These are phyloP conservation scores for Sebastes variabilis DNA, from an alignment of 2,797 vertebrate genomes.

Conservation along the genomic window DNA sequence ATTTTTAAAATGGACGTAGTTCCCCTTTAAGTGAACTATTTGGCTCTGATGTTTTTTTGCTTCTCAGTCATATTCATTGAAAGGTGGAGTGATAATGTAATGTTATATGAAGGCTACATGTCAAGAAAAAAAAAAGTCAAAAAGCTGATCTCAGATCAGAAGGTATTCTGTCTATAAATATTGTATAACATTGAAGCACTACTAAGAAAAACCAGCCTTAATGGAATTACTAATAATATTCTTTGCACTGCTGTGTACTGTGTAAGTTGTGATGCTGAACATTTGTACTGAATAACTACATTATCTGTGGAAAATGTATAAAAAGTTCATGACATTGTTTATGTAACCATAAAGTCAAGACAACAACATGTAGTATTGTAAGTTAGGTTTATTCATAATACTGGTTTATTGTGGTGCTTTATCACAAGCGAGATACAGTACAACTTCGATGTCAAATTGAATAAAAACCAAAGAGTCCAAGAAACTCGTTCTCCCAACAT, in stretches of 20 bases:
- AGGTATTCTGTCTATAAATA: neutral
- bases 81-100: neutral
- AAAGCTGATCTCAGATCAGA: neutral
- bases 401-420: conserved; percentile 71
- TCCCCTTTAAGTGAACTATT: neutral
- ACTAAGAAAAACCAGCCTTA: neutral
- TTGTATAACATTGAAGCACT: neutral
- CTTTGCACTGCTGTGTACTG: neutral
- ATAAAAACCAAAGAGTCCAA: conserved; percentile 48
- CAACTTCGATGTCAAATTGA: conserved; percentile 59
- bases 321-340: neutral
- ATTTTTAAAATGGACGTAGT: too few species aligned
- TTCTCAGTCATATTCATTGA: neutral
- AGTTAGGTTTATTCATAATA: conserved; percentile 74
- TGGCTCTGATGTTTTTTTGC: neutral
- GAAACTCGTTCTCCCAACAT: conserved; percentile 12
- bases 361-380: conserved; percentile 17
- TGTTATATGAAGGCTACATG: neutral
- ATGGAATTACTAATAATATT: neutral
- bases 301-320: neutral
- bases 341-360: conserved; percentile 17
- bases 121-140: neutral
- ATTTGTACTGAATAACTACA: neutral
- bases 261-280: neutral
- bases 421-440: conserved; percentile 71